Base-by-base conservation (phyloP, 2,797 vertebrate species). In the Acomys russatus region DNA sequence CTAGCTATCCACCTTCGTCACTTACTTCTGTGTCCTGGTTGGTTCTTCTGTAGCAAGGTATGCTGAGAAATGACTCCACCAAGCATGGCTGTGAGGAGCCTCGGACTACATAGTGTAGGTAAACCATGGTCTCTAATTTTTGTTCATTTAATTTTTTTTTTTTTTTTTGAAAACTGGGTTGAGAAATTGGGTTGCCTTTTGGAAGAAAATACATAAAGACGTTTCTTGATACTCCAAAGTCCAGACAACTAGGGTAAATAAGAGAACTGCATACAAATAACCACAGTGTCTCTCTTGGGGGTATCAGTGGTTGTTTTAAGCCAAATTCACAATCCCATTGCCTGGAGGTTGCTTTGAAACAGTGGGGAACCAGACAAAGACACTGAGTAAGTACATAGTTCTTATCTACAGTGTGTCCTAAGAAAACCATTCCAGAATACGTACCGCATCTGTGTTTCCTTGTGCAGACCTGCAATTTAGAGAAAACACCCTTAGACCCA, bases 361-460 rank as follows among this genome's bases (percentile, higher is more conserved):
- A 28, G 59, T 38, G 59, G 59, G 35, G 23, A 82, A 63, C 59
- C 38, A 70, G 44, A 86, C 44, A 54, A 85, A 71, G 18, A 86
- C 54, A 56, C 6, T 1, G 9, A 33, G 28, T 33, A 18, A 20
- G n/a, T 59, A 7, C n/a, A 61, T 9, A 30, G 5, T 14, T 44
- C 70, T 88, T 74, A 61, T 61, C 86, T 74, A 44, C 3, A 61
- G 54, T 44, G 14, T 38, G n/a, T 59, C n/a, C 23, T 56, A 17
- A 74, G 33, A 56, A 1, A 61, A 25, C 5, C 14, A 44, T 44
- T 61, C 54, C 35, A 74, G 54, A 73, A 88, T 61, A 88, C 86
- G 14, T 88, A 88, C 71, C 0, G 5, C 0, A 38, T 22, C 17
- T 22, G 5, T 0, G 0, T 1, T 9, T 76, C 35, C 5, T 11